These are phyloP conservation scores for Sakesphorus luctuosus DNA, from an alignment of 2,113 vertebrate species.

Conservation along the genomic window DNA sequence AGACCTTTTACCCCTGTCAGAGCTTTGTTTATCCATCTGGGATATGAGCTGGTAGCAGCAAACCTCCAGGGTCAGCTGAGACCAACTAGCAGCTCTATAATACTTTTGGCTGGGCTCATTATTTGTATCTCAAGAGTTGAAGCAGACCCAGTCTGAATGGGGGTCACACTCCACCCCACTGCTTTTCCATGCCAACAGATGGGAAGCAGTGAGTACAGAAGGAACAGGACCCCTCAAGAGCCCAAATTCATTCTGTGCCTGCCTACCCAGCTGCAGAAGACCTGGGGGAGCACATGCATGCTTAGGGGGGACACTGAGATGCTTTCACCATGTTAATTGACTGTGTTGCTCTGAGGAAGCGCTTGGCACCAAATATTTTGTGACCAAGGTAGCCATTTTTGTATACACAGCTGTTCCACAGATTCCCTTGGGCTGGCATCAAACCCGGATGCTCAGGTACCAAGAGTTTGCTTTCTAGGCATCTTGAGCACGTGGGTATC, in stretches of 20 bases:
- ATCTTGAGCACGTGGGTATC: neutral
- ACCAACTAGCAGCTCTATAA: neutral
- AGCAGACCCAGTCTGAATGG: neutral
- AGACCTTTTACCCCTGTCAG: constrained; percentile 3
- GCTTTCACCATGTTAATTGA: neutral
- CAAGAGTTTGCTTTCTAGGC: neutral
- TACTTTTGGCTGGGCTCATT: neutral
- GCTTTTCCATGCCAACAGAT: neutral
- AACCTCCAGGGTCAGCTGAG: constrained; percentile 1
- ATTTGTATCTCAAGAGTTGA: neutral
- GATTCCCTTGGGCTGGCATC: neutral
- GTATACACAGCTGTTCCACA: neutral
- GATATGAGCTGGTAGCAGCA: neutral
- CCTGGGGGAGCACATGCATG: rapidly evolving
- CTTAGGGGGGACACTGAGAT: neutral
- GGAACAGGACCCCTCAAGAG: neutral
- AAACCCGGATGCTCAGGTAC: neutral
- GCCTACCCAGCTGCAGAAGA: neutral
- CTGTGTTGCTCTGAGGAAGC: neutral
- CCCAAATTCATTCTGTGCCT: neutral
- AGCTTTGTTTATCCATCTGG: constrained; percentile 7
- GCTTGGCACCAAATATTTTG: neutral
- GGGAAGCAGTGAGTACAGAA: neutral
- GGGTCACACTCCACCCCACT: neutral
- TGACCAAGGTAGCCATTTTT: neutral